Evolutionary conservation across 2,113 vertebrate species (phyloP), one percentile per base, ranked within the genome.

Genomic region (Fulmarus glacialis): DNA sequence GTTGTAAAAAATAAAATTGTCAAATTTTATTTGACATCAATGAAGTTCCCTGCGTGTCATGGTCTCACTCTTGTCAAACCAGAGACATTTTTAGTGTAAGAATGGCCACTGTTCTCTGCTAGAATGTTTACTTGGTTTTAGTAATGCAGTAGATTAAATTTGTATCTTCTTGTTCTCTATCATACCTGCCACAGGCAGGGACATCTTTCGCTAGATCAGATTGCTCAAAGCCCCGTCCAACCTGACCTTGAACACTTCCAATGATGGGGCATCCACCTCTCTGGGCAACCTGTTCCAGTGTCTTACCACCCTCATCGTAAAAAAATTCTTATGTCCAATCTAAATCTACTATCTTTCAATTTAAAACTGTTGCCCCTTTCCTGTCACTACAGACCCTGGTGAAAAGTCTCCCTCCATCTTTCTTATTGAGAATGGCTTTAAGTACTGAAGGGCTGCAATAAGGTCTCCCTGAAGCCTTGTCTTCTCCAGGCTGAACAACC

Each of bases 291-390:
- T 77, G 26, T 66, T 24, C 29, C 56, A 74, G 6, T 18, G 16
- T 27, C 13, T 64, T 56, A 67, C 27, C 14, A 36, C 3, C 7
- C 5, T 11, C 19, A 34, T 8, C 0, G 1, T 6, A 24, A 52
- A 81, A 47, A 11, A 2, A 6, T 13, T 6, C 9, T 60, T 52
- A 63, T 5, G 19, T n/a, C 22, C 17, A 53, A 4, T 11, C 11
- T 8, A 27, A 53, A 68, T 38, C 64, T 32, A 67, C 1, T 3
- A 6, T 12, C 42, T 47, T 48, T 29, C 9, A n/a, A 21, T 52
- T 74, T 62, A 62, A 82, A 85, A 62, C 10, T 32, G 45, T 45
- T 82, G 15, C 22, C 15, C 15, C 10, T 34, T 42, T 20, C 26
- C n/a, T 53, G 10, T 16, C 4, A 12, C 20, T 30, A 68, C 17